Percentiles rank a stretch among this genome's conserved stretches.
Evolutionary conservation across 1,140 invertebrate genomes (phyloP).

Genomic region (Gryllus bimaculatus): DNA sequence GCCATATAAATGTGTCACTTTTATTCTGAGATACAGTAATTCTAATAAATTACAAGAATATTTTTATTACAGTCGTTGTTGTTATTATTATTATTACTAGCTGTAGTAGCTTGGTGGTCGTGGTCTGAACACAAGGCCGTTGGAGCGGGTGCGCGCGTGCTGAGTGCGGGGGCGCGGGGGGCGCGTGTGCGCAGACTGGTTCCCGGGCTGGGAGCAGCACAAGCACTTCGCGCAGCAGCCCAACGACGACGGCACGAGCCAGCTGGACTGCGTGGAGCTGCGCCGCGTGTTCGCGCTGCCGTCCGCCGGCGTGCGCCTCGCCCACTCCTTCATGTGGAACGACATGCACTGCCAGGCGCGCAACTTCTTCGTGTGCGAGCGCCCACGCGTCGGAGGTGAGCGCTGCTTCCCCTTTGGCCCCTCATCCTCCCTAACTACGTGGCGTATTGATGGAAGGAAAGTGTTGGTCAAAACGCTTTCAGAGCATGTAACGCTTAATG

Average conservation of each 20-base stretch:
- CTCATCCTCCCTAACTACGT: too few species aligned
- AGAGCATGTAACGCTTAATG: too few species aligned
- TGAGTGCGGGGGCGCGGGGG: too few species aligned
- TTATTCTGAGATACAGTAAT: too few species aligned
- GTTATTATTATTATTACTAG: too few species aligned
- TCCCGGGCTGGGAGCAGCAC: constrained; percentile 56
- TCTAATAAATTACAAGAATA: neutral
- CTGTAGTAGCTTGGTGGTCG: neutral
- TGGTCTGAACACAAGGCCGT: neutral
- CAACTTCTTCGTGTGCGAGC: constrained; percentile 64
- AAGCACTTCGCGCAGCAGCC: constrained; percentile 58
- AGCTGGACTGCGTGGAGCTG: constrained; percentile 69
- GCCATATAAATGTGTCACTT: too few species aligned
- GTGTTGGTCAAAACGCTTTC: too few species aligned
- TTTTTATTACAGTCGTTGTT: too few species aligned
- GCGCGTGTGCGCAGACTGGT: constrained; percentile 54
- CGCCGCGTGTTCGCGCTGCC: constrained; percentile 49
- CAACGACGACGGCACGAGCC: constrained; percentile 66
- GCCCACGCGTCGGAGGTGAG: constrained; percentile 44
- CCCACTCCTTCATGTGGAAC: constrained; percentile 60
- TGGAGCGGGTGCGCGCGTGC: neutral
- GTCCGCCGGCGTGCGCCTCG: constrained; percentile 25
- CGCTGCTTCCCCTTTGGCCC: constrained; percentile 6
- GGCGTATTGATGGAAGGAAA: too few species aligned
- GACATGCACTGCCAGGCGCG: constrained; percentile 57